These are phyloP conservation scores for Paramormyrops hopkinsi DNA, from an alignment of 2,797 vertebrate species.

Conservation along the genomic window DNA sequence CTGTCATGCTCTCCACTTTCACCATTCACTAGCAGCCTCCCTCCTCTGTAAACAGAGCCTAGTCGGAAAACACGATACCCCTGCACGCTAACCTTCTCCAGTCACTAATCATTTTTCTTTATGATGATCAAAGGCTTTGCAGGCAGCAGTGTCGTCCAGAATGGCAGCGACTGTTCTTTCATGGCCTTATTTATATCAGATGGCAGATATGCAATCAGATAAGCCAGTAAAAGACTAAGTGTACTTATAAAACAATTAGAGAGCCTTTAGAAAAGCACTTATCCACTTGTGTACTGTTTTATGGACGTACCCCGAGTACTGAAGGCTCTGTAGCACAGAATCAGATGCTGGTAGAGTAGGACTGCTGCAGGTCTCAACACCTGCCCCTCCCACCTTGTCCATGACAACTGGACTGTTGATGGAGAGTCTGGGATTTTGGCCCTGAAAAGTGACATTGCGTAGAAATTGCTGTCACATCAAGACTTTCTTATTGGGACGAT, in stretches of 20 bases:
- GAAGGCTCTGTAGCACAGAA: slow-evolving; percentile 9
- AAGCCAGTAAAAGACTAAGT: background rate
- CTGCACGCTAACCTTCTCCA: background rate
- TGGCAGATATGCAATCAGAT: background rate
- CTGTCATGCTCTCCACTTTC: slow-evolving; percentile 26
- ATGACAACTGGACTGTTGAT: background rate
- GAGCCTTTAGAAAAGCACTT: background rate
- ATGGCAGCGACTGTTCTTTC: background rate
- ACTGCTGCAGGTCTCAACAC: slow-evolving; percentile 15
- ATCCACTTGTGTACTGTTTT: background rate
- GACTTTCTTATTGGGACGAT: background rate
- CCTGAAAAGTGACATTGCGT: slow-evolving; percentile 51
- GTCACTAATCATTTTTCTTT: background rate
- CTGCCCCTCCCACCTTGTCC: slow-evolving; percentile 22
- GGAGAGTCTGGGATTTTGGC: slow-evolving; percentile 33
- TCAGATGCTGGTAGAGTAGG: slow-evolving; percentile 16
- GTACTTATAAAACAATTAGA: background rate
- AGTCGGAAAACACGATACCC: background rate
- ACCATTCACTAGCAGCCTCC: slow-evolving; percentile 27
- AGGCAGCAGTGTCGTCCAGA: background rate
- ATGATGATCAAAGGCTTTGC: background rate
- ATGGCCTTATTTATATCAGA: background rate
- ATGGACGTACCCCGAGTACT: slow-evolving; percentile 25
- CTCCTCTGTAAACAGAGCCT: background rate
- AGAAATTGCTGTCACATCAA: background rate